Evolutionary conservation across 2,113 vertebrate genomes (phyloP).

Genomic region (Antennarius striatus): DNA sequence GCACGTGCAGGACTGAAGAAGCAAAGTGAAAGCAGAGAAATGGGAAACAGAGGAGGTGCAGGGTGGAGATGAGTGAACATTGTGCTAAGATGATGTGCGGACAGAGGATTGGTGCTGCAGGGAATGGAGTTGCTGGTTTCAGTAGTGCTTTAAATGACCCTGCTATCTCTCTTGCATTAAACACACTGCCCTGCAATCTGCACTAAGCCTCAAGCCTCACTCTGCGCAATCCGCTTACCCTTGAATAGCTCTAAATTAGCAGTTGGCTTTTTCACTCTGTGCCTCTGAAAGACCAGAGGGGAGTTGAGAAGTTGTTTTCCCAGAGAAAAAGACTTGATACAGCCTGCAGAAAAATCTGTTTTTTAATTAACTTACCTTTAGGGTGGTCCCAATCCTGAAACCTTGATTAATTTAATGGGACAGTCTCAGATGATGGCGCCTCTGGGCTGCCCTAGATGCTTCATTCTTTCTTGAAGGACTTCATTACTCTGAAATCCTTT

Average conservation of each 20-base stretch:
- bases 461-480: conserved; percentile 36
- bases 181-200: conserved; percentile 71
- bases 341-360: conserved; percentile 42
- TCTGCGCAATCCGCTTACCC: conserved; percentile 72
- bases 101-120: conserved; percentile 37
- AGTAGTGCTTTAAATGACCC: conserved; percentile 67
- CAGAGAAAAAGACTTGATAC: conserved; percentile 44
- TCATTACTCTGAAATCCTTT: conserved; percentile 40
- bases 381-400: conserved; percentile 46
- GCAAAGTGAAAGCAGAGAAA: neutral
- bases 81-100: conserved; percentile 3
- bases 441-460: conserved; percentile 29
- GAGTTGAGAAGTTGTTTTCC: conserved; percentile 13
- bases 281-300: conserved; percentile 53
- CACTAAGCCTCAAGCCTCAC: conserved; percentile 71
- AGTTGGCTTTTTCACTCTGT: conserved; percentile 67
- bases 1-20: neutral
- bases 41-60: neutral
- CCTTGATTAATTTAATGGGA: conserved; percentile 64
- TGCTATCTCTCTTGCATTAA: conserved; percentile 67
- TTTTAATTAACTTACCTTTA: conserved; percentile 63
- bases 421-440: conserved; percentile 41
- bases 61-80: conserved; percentile 18
- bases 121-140: conserved; percentile 53
- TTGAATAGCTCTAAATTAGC: conserved; percentile 71